phyloP scores from a whole-genome alignment of 2,888 invertebrate genomes.

The Trichogramma dendrolimi region DNA sequence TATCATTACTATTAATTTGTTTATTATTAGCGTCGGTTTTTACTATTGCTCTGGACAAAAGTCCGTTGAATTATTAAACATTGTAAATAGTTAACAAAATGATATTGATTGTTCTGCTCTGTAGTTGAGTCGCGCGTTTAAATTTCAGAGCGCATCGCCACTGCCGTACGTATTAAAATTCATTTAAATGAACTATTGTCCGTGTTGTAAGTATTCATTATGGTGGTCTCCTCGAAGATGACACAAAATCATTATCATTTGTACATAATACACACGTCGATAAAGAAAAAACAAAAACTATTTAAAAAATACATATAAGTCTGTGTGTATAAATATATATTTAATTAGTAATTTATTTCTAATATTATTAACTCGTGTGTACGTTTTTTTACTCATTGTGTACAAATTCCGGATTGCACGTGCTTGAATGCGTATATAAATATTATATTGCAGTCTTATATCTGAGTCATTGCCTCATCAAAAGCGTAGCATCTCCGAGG shows the following conservation, averaged over 20 bases:
- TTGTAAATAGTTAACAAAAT: constrained; percentile 52
- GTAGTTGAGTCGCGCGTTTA: constrained; percentile 28
- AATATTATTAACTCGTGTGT: no score
- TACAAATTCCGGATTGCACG: constrained; percentile 28
- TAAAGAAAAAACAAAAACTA: constrained; percentile 18
- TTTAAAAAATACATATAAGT: constrained; percentile 12
- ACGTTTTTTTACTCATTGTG: constrained; percentile 7
- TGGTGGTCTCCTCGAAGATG: constrained; percentile 26
- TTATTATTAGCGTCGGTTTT: constrained; percentile 33
- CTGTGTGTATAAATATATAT: constrained; percentile 12
- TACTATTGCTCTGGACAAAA: constrained; percentile 50
- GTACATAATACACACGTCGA: not conserved
- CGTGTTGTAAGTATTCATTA: no score
- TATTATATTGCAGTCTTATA: constrained; percentile 30
- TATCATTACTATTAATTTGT: constrained; percentile 14
- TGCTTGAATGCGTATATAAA: constrained; percentile 27
- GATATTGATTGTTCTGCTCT: constrained; percentile 47
- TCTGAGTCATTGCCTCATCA: constrained; percentile 19
- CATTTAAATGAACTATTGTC: no score
- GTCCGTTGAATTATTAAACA: constrained; percentile 46
- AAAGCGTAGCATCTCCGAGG: constrained; percentile 18
- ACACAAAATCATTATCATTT: constrained; percentile 21
- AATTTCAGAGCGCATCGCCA: constrained; percentile 16
- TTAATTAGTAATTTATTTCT: constrained; percentile 13
- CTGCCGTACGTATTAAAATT: constrained; percentile 7